These are phyloP conservation scores for Tetramorium bicarinatum DNA, from an alignment of 2,888 invertebrate species.

Conservation along the genomic window DNA sequence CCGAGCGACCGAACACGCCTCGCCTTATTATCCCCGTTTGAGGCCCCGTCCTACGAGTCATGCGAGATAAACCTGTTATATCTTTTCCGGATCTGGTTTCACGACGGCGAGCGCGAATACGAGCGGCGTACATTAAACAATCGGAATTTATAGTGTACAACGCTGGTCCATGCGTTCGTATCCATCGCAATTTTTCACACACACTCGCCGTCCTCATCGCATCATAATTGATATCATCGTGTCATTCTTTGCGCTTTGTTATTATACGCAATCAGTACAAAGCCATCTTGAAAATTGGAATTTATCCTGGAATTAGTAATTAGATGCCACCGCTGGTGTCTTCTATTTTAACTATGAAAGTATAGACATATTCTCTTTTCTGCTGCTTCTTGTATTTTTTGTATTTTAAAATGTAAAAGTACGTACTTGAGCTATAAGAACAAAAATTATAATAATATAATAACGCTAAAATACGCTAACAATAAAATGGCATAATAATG, in stretches of 20 bases:
- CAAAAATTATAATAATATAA: no score
- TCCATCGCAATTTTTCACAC: slow-evolving; percentile 11
- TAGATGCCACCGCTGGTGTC: neutral
- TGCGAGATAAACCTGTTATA: slow-evolving; percentile 53
- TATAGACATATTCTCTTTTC: neutral
- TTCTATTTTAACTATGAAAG: neutral
- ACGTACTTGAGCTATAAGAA: neutral
- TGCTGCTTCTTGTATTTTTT: neutral
- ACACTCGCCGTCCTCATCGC: neutral
- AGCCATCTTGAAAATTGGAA: neutral
- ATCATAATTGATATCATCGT: neutral
- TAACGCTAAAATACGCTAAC: no score
- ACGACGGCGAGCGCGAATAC: slow-evolving; percentile 30
- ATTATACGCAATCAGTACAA: neutral
- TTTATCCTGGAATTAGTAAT: slow-evolving; percentile 2
- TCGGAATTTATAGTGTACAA: slow-evolving; percentile 38
- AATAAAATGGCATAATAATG: no score
- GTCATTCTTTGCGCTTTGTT: neutral
- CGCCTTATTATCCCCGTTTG: slow-evolving; percentile 47
- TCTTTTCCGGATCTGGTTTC: slow-evolving; percentile 52
- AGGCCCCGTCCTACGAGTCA: slow-evolving; percentile 41
- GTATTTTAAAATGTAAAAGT: neutral
- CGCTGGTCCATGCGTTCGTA: neutral
- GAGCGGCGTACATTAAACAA: slow-evolving; percentile 42
- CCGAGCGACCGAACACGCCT: slow-evolving; percentile 21